Conservation (phyloP, 2,113 vertebrate species). For the Chionomys nivalis region DNA sequence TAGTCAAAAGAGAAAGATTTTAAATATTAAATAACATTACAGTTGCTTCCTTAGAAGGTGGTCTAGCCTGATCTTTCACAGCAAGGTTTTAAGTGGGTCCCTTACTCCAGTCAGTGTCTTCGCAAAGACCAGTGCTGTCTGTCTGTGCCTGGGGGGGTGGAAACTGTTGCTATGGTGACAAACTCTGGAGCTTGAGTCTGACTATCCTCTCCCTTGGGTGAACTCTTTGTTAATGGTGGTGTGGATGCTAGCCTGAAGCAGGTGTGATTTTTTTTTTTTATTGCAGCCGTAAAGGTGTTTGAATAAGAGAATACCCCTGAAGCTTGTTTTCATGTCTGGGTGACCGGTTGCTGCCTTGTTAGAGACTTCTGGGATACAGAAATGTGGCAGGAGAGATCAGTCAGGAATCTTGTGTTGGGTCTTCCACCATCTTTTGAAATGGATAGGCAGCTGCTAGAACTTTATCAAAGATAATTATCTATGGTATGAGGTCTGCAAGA, state of each 20-base stretch:
- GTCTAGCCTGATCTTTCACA: not conserved
- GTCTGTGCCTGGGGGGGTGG: conserved; percentile 49
- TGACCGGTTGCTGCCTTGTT: conserved; percentile 21
- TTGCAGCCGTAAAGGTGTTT: conserved; percentile 48
- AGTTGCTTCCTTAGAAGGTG: conserved; percentile 4
- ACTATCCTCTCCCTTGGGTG: conserved; percentile 49
- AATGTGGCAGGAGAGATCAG: not conserved
- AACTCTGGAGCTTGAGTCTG: not conserved
- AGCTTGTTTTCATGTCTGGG: conserved; percentile 1
- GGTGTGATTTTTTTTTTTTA: conserved; percentile 15
- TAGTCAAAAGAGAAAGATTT: conserved; percentile 60
- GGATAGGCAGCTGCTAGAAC: not conserved
- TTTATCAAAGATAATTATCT: conserved; percentile 24
- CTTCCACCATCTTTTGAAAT: conserved; percentile 25
- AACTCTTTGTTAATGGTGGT: conserved; percentile 37
- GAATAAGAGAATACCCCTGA: not conserved
- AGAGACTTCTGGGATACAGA: not conserved
- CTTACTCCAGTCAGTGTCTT: conserved; percentile 44
- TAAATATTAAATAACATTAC: conserved; percentile 54
- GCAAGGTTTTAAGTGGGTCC: conserved; percentile 57
- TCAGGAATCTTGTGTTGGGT: not conserved
- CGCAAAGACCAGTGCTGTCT: not conserved
- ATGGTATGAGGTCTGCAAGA: not conserved
- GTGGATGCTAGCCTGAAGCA: conserved; percentile 49
- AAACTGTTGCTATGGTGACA: conserved; percentile 53